Conservation (phyloP, 2,888 invertebrate species). For the Siphlonurus alternatus region DNA sequence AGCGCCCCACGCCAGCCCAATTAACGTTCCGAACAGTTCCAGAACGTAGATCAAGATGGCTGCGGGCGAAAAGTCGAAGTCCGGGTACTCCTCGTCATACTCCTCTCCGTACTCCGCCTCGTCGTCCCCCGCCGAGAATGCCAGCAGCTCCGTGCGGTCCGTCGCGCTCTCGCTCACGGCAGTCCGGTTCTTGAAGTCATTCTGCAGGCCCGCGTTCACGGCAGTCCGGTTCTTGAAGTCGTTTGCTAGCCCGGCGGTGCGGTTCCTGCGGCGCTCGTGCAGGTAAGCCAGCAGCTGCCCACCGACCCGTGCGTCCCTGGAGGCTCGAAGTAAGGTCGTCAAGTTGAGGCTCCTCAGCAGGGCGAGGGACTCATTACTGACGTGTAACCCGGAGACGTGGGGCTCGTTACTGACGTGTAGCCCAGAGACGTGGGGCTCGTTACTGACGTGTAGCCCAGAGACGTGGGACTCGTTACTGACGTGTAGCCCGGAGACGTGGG, state of each 20-base stretch:
- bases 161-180: not conserved
- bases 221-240: not conserved
- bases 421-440: too few relatives aligned
- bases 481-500: too few relatives aligned
- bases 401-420: too few relatives aligned
- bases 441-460: too few relatives aligned
- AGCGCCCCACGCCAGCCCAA: not conserved
- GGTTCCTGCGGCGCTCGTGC: not conserved
- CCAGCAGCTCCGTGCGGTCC: not conserved
- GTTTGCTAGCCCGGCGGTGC: not conserved
- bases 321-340: not conserved
- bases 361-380: not conserved
- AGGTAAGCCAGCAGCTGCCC: not conserved
- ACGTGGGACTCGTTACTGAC: too few relatives aligned
- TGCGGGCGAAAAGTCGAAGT: not conserved
- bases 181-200: not conserved
- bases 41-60: not conserved
- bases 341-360: not conserved
- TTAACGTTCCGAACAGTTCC: not conserved
- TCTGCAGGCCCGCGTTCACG: not conserved
- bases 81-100: not conserved
- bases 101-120: not conserved
- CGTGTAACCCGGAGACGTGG: too few relatives aligned
- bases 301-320: not conserved
- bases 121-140: not conserved